These are phyloP conservation scores for Nannoperca obscura DNA, from an alignment of 2,797 vertebrate species.

Conservation along the genomic window DNA sequence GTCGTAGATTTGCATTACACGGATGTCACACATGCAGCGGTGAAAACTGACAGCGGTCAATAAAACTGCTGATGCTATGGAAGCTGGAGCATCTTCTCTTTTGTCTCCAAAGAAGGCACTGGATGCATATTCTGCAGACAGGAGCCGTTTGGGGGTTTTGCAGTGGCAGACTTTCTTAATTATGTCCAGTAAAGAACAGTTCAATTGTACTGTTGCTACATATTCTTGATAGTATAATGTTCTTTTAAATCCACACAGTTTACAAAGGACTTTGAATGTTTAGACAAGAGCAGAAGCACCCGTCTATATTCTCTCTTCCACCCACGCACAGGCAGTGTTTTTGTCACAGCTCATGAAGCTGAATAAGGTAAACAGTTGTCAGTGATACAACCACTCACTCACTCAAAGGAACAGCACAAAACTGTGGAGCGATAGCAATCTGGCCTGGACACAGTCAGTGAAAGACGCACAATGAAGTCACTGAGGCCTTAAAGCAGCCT, in stretches of 20 bases:
- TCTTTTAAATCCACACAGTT: background rate
- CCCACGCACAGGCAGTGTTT: conserved; percentile 25
- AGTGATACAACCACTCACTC: conserved; percentile 11
- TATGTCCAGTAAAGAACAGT: background rate
- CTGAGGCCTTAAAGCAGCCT: conserved; percentile 38
- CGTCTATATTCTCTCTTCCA: background rate
- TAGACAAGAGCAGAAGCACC: background rate
- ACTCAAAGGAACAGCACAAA: conserved; percentile 32
- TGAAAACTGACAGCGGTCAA: conserved; percentile 3
- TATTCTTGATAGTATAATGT: background rate
- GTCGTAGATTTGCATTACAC: conserved; percentile 27
- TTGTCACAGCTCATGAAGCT: conserved; percentile 32
- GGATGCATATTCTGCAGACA: background rate
- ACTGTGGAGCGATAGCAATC: conserved; percentile 56
- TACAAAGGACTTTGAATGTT: background rate
- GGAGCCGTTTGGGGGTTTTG: too few species aligned
- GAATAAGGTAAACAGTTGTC: conserved; percentile 56
- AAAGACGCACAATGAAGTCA: conserved; percentile 59
- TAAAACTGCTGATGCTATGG: conserved; percentile 27
- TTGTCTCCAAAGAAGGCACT: background rate
- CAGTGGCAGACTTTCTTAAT: background rate
- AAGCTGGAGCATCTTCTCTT: conserved; percentile 2
- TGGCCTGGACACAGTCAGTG: conserved; percentile 55
- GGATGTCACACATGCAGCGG: conserved; percentile 15
- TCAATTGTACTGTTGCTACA: background rate